Evolutionary conservation across 2,113 vertebrate species (phyloP).

Genomic region (Thamnaconus septentrionalis): DNA sequence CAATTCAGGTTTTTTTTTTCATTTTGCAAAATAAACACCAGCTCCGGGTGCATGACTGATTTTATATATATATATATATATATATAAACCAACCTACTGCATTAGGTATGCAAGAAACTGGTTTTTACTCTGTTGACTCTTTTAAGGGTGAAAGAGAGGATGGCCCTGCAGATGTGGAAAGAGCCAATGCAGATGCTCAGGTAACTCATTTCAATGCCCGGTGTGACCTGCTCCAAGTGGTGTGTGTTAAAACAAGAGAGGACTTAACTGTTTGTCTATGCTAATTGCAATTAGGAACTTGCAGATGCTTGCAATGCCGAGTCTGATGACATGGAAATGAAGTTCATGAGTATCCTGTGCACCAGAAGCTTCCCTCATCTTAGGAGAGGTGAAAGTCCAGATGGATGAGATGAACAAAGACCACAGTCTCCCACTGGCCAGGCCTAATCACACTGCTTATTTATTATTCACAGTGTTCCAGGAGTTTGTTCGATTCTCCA

Average conservation of each 20-base stretch:
- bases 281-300: conserved; percentile 79
- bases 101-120: no score
- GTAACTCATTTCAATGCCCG: conserved; percentile 65
- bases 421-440: background rate
- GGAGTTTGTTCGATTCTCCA: conserved; percentile 90
- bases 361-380: conserved; percentile 93
- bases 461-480: conserved; percentile 84
- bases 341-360: conserved; percentile 93
- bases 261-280: conserved; percentile 2
- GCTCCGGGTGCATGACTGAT: background rate
- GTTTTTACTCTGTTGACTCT: background rate
- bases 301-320: conserved; percentile 85
- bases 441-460: background rate
- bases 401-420: background rate
- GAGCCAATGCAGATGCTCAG: conserved; percentile 85
- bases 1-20: background rate
- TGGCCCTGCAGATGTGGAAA: conserved; percentile 78
- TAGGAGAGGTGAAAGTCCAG: conserved; percentile 80
- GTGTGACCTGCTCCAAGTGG: no score
- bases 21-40: no score
- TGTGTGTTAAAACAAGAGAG: background rate
- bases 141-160: conserved; percentile 89
- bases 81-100: no score
- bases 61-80: no score
- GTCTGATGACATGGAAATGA: conserved; percentile 86